phyloP scores from a whole-genome alignment of 2,113 vertebrate genomes.

The Petrocephalus zakoni region DNA sequence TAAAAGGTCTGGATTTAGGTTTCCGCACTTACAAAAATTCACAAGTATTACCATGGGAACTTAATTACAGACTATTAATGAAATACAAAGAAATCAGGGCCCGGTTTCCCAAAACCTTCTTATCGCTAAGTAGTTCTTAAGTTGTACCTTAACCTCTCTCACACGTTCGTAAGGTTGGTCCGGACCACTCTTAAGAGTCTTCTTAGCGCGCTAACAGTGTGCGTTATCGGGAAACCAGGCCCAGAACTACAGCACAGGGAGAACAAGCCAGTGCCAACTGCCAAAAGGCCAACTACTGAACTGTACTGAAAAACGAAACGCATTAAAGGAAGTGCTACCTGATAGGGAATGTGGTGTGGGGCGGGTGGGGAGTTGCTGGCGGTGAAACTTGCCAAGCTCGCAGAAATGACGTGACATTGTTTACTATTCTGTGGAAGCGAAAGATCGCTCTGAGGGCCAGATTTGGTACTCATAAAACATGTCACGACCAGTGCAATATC shows the following conservation, averaged over 20 bases:
- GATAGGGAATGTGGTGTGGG: neutral
- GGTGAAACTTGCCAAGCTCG: no score
- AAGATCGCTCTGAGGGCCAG: neutral
- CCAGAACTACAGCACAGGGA: neutral
- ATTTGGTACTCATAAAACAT: neutral
- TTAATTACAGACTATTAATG: neutral
- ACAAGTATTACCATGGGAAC: neutral
- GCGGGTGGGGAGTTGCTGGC: neutral
- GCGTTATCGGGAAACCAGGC: no score
- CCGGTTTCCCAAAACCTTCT: no score
- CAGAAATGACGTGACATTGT: no score
- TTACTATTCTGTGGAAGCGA: neutral
- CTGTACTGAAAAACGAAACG: neutral
- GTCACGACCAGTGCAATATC: neutral
- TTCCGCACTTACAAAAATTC: no score
- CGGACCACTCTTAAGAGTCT: no score
- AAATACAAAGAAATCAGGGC: neutral
- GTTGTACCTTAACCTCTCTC: no score
- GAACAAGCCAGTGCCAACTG: neutral
- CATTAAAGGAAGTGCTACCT: neutral
- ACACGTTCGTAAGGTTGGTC: no score
- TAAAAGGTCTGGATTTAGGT: no score
- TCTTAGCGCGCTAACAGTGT: no score
- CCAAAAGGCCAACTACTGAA: neutral
- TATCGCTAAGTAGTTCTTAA: no score